A percentile compares a stretch with the other conserved stretches of the same genome.
phyloP scores from a whole-genome alignment of 2,888 invertebrate genomes.

The Heliconius cydno region DNA sequence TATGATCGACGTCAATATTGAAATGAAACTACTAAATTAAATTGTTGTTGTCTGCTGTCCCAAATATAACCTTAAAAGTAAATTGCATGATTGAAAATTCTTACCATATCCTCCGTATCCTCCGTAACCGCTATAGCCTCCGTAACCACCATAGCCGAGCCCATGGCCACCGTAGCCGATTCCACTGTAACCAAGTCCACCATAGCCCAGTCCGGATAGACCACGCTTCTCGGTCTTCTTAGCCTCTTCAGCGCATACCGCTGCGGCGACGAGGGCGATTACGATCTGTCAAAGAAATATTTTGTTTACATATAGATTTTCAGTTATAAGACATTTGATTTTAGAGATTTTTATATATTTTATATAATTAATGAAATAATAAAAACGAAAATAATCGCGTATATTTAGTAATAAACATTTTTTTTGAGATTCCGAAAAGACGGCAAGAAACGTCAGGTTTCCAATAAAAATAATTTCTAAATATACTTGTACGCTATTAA shows the following conservation, averaged over 20 bases:
- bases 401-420: no score
- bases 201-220: constrained; percentile 55
- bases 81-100: not conserved
- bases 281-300: constrained; percentile 60
- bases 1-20: no score
- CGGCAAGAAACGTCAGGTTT: no score
- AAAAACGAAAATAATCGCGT: no score
- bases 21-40: no score
- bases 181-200: constrained; percentile 43
- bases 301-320: not conserved
- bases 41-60: no score
- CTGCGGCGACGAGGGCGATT: constrained; percentile 66
- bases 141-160: constrained; percentile 34
- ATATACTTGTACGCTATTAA: no score
- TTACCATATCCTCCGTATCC: constrained; percentile 42
- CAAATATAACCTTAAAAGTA: not conserved
- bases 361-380: no score
- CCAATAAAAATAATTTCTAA: no score
- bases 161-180: constrained; percentile 50
- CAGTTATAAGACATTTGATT: not conserved
- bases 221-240: constrained; percentile 81
- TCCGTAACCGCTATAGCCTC: constrained; percentile 27
- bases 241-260: constrained; percentile 73
- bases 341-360: no score
- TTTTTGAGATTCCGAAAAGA: no score